phyloP scores from a whole-genome alignment of 1,140 invertebrate genomes.

The Leguminivora glycinivorella region DNA sequence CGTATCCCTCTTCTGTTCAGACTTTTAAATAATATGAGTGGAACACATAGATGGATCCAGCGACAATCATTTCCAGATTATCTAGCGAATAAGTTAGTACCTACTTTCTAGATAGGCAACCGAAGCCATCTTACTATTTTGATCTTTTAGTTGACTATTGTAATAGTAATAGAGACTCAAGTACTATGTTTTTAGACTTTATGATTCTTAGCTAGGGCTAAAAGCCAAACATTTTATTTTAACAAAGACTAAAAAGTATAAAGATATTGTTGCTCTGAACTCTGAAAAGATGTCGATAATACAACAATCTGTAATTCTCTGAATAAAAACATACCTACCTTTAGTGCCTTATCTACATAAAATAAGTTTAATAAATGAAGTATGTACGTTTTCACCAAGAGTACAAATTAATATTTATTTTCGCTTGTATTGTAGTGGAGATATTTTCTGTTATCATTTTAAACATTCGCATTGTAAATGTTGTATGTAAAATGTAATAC shows the following conservation, averaged over 20 bases:
- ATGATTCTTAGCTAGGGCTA: background rate
- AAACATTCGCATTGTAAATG: background rate
- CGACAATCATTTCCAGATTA: too few species aligned
- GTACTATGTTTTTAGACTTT: too few species aligned
- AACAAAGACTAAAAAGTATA: background rate
- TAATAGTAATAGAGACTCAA: too few species aligned
- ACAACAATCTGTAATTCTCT: background rate
- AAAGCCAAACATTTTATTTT: background rate
- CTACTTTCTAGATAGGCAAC: too few species aligned
- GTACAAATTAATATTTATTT: constrained; percentile 55
- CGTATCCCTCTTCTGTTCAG: too few species aligned
- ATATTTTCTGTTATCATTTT: background rate
- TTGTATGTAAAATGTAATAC: background rate
- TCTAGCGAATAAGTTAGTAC: too few species aligned
- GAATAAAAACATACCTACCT: background rate
- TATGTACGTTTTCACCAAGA: constrained; percentile 47
- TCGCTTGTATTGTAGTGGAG: background rate
- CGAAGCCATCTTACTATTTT: too few species aligned
- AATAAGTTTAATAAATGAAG: constrained; percentile 14
- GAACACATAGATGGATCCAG: background rate
- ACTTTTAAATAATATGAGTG: background rate
- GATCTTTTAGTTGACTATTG: too few species aligned
- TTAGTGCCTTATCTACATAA: background rate
- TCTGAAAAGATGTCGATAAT: too few species aligned
- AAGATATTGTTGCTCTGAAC: too few species aligned